These are phyloP conservation scores for Rallus limicola DNA, from an alignment of 2,113 vertebrate genomes.

Conservation along the genomic window DNA sequence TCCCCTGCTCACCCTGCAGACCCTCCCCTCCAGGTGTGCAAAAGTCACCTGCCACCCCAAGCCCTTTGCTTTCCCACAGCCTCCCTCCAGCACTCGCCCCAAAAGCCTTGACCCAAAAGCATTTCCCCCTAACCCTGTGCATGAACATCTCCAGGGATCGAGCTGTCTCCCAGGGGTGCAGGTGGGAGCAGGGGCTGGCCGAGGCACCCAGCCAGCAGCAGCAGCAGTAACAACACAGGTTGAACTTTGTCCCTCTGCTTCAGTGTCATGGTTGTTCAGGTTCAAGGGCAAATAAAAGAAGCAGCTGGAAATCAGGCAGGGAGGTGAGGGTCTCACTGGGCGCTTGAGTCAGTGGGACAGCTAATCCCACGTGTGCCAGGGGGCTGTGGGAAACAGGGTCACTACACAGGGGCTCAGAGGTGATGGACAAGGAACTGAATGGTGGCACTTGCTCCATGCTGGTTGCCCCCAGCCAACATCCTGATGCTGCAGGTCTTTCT, in stretches of 20 bases:
- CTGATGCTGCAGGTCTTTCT: accelerated
- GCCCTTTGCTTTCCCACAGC: accelerated
- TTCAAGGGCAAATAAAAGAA: not conserved
- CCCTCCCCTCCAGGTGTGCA: not conserved
- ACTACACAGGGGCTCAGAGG: accelerated
- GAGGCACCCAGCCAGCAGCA: not conserved
- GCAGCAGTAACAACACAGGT: accelerated
- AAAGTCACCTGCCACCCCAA: not conserved
- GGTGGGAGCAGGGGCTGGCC: not conserved
- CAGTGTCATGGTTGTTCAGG: accelerated
- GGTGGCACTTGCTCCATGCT: accelerated
- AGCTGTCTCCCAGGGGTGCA: accelerated
- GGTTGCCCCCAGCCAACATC: not conserved
- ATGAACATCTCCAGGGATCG: accelerated
- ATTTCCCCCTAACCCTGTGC: not conserved
- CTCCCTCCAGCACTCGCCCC: not conserved
- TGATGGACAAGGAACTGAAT: accelerated
- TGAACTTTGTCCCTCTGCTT: not conserved
- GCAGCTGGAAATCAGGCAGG: accelerated
- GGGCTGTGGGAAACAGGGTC: accelerated
- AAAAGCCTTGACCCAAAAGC: not conserved
- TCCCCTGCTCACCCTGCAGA: accelerated
- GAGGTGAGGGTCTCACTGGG: not conserved
- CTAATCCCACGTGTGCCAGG: too few species aligned
- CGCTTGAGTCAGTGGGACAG: accelerated